phyloP scores from a whole-genome alignment of 2,888 invertebrate species.

The Drosophila pegasa region DNA sequence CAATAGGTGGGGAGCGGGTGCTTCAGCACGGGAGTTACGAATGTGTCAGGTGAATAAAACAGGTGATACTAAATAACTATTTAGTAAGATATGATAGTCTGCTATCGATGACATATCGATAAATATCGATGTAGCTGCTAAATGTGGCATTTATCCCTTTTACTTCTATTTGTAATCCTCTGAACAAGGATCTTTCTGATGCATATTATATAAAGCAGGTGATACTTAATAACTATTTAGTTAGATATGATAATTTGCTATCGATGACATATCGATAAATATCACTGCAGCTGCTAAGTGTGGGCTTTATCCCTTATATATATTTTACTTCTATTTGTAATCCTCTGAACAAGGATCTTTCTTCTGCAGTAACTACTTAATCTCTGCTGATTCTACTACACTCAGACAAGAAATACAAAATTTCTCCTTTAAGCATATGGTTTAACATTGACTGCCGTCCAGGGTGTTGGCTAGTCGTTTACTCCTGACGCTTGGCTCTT shows the following conservation, averaged over 20 bases:
- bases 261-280: neutral
- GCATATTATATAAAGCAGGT: neutral
- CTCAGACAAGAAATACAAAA: no score
- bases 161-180: no score
- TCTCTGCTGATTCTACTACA: no score
- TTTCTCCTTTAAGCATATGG: no score
- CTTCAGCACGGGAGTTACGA: no score
- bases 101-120: neutral
- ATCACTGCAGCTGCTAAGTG: neutral
- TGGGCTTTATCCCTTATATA: neutral
- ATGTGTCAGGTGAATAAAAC: neutral
- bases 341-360: no score
- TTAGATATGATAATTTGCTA: neutral
- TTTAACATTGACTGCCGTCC: no score
- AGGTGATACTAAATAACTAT: no score
- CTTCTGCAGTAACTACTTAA: no score
- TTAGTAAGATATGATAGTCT: neutral
- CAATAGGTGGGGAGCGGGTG: neutral
- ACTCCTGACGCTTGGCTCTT: neutral
- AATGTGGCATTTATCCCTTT: neutral
- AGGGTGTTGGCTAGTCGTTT: slow-evolving; percentile 5
- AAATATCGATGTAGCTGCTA: neutral
- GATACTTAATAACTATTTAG: no score
- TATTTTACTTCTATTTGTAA: neutral
- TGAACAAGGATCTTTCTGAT: no score